Conservation (phyloP, 1,140 invertebrate species). For the Onthophagus taurus region DNA sequence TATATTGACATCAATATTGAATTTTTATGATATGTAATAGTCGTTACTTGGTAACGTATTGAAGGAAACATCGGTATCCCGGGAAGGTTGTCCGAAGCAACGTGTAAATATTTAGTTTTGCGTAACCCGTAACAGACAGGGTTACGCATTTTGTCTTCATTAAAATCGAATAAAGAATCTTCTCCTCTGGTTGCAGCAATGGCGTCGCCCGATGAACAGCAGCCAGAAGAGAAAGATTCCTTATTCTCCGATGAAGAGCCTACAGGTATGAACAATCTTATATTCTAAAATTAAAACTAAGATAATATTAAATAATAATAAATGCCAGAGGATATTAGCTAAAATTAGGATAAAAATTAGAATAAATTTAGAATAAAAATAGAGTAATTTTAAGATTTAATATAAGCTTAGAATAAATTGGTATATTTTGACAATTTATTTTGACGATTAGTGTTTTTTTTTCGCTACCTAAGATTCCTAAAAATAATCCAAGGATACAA, state of each 20-base stretch:
- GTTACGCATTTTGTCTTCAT: too few species aligned
- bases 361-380: too few species aligned
- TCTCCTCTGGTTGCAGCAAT: too few species aligned
- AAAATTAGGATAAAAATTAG: too few species aligned
- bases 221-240: conserved; percentile 28
- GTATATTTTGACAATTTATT: background rate
- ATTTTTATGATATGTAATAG: background rate
- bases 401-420: too few species aligned
- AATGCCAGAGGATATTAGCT: too few species aligned
- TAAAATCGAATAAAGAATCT: too few species aligned
- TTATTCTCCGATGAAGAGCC: conserved; percentile 28
- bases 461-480: background rate
- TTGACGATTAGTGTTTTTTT: background rate
- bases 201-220: conserved; percentile 5
- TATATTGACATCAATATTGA: background rate
- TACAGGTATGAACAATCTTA: conserved; percentile 19
- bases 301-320: too few species aligned
- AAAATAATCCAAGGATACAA: background rate
- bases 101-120: background rate
- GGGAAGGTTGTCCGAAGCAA: too few species aligned
- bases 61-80: background rate
- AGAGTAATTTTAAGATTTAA: too few species aligned
- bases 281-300: background rate
- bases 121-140: background rate
- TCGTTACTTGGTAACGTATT: background rate